Evolutionary conservation across 2,888 invertebrate genomes (phyloP), one percentile per base, ranked within the genome.

Genomic region (Cerceris ruficornis): DNA sequence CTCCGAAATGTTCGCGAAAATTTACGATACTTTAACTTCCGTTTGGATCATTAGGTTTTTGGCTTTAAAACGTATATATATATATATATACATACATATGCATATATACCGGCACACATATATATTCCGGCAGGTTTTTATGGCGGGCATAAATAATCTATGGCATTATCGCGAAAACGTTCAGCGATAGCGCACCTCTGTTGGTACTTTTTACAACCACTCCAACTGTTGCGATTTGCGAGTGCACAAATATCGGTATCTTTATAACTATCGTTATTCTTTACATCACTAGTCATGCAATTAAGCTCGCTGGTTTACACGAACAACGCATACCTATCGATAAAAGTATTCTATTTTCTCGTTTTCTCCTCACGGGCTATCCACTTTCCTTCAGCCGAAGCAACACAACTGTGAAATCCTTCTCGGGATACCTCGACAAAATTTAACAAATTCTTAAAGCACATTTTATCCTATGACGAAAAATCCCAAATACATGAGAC

Each of bases 281-380:
- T 54, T 15, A 7, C 14, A 15, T n/a, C 54, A 6, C 7, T n/a
- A n/a, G 46, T 2, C 5, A 46, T 50, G 17, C 17, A 13, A 55
- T 55, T 17, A 15, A 1, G 7, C 42, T 15, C 50, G 49, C 13
- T 13, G 13, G 43, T 58, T 17, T 42, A 52, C 13, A 28, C 46
- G n/a, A 57, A 57, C 67, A 55, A 11, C 11, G 11, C 28, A 11
- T 13, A 41, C 17, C 49, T 14, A 42, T 42, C 69, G 69, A 42
- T 55, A 60, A 28, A 50, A 42, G 42, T 39, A 42, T 28, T 50
- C 55, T 17, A 55, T 57, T 39, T 17, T 13, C 28, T 59, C 41
- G 28, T 41, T 15, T 52, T 17, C 46, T 9, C 28, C 4, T 28
- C 28, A n/a, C n/a, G n/a, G n/a, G n/a, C n/a, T n/a, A n/a, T n/a